These are phyloP conservation scores for Mycteria americana DNA, from an alignment of 2,797 vertebrate genomes.

Conservation along the genomic window DNA sequence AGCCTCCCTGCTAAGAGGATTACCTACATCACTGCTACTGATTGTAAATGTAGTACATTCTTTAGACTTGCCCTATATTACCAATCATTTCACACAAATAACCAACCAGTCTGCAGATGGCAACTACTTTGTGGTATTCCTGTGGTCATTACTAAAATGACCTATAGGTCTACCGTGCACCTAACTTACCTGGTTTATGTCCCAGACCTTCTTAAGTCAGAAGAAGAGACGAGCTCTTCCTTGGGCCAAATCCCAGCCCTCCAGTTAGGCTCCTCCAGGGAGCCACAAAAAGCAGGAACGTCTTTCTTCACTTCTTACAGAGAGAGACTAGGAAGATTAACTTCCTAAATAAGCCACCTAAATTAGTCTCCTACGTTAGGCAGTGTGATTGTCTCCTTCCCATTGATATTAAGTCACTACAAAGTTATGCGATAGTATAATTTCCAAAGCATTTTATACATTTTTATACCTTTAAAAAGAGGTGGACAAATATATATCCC, in stretches of 20 bases:
- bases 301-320: not conserved
- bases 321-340: not conserved
- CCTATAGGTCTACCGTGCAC: not conserved
- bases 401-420: not conserved
- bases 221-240: not conserved
- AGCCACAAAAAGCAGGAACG: not conserved
- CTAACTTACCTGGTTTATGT: not conserved
- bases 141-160: not conserved
- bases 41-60: not conserved
- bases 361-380: not conserved
- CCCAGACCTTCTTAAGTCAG: not conserved
- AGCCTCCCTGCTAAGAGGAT: not conserved
- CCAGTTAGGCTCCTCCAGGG: not conserved
- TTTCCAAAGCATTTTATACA: not conserved
- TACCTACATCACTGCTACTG: rapidly evolving
- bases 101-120: not conserved
- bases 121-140: not conserved
- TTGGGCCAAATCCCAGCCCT: not conserved
- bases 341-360: not conserved
- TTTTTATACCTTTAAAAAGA: not conserved
- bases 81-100: not conserved
- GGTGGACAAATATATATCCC: not conserved
- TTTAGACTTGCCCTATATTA: not conserved
- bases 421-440: not conserved
- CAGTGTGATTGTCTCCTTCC: not conserved